These are phyloP conservation scores for Magallana angulata DNA, from an alignment of 1,140 invertebrate species.

Conservation along the genomic window DNA sequence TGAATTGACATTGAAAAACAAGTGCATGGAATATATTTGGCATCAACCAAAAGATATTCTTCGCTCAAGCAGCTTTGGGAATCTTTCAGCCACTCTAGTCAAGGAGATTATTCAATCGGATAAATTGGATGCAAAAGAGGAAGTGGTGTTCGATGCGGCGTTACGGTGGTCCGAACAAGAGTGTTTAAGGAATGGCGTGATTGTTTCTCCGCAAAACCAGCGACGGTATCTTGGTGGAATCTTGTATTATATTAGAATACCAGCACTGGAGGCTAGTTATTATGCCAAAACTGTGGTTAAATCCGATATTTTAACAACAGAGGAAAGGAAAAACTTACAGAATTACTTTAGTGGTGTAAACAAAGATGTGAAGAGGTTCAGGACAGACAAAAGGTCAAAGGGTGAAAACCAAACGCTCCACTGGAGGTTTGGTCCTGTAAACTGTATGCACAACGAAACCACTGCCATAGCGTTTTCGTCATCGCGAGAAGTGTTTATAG, in stretches of 20 bases:
- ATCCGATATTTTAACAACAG: conserved; percentile 46
- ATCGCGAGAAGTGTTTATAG: conserved; percentile 49
- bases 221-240: conserved; percentile 50
- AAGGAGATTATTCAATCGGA: conserved; percentile 55
- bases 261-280: conserved; percentile 46
- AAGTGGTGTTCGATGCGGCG: conserved; percentile 54
- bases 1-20: conserved; percentile 54
- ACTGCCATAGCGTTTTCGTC: conserved; percentile 58
- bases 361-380: conserved; percentile 53
- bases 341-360: conserved; percentile 46
- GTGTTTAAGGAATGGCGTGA: conserved; percentile 54
- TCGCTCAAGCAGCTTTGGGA: conserved; percentile 54
- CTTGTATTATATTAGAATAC: conserved; percentile 56
- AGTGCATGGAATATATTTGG: conserved; percentile 59
- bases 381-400: conserved; percentile 36
- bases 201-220: conserved; percentile 50
- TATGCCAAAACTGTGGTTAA: conserved; percentile 54
- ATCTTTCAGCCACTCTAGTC: conserved; percentile 54
- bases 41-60: conserved; percentile 54
- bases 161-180: conserved; percentile 61
- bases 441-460: conserved; percentile 56
- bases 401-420: conserved; percentile 50
- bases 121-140: conserved; percentile 56
- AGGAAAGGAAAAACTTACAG: conserved; percentile 47
- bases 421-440: conserved; percentile 58